Evolutionary conservation across 2,113 vertebrate species (phyloP), one percentile per base, ranked within the genome.

Genomic region (Myodes glareolus): DNA sequence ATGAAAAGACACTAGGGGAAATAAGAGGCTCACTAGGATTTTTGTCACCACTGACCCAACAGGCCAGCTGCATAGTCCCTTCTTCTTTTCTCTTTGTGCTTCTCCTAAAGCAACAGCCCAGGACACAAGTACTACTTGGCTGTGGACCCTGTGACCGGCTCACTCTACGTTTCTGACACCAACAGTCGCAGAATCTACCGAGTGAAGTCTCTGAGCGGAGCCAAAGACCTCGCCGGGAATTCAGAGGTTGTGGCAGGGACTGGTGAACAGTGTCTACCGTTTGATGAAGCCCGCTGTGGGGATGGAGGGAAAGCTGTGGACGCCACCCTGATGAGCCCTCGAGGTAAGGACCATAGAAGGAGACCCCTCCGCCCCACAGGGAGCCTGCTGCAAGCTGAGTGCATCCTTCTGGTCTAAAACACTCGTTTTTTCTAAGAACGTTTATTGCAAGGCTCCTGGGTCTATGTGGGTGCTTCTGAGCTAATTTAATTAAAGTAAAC

Each of bases 111-210:
- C 98, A 99, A 99, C 98, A 99, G 99, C 98, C 99, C 99, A 0
- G 99, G 99, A 13, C 99, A 99, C 97, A 99, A 99, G 98, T 99
- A 99, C 98, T 99, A 99, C 98, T 97, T 99, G 99, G 99, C 99
- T 0, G 99, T 99, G 97, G 99, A 99, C 98, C 99, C 99, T 7
- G 99, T 99, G 97, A 99, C 99, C 0, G 99, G 99, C 93, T 99
- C 99, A 0, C 98, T 99, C 93, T 99, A 99, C 55, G 99, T 99
- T 95, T 99, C 99, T 0, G 99, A 99, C 98, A 99, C 99, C 98
- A 99, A 99, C 98, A 99, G 99, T 1, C 99, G 99, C 16, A 98
- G 99, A 55, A 99, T 99, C 95, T 99, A 99, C 98, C 98, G 98
- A 1, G 99, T 99, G 76, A 99, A 99, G 96, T 99, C 99, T 19